phyloP scores from a whole-genome alignment of 2,797 vertebrate species.

The Poeciliopsis infans region DNA sequence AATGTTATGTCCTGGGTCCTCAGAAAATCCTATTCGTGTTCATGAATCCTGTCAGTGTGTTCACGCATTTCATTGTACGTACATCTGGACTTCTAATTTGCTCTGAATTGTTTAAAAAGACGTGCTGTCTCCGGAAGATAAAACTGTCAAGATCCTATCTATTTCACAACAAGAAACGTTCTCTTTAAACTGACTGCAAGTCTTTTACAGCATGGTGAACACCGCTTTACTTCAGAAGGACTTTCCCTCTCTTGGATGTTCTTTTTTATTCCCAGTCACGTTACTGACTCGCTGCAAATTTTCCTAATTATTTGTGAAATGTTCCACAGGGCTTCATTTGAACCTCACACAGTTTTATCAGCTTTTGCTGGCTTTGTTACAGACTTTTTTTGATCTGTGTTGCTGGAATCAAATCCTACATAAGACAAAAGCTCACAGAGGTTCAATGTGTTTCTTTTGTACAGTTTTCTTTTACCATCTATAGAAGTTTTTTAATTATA shows the following conservation, averaged over 20 bases:
- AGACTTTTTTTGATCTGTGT: background rate
- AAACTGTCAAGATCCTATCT: background rate
- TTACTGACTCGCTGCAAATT: background rate
- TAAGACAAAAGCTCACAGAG: background rate
- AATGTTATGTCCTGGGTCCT: background rate
- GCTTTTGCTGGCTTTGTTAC: background rate
- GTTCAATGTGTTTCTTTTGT: background rate
- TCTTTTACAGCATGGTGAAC: background rate
- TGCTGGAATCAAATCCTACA: background rate
- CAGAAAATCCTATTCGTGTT: background rate
- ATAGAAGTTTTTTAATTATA: background rate
- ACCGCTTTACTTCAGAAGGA: slow-evolving; percentile 1
- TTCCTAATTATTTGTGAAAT: slow-evolving; percentile 9
- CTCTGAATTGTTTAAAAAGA: background rate
- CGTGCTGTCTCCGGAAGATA: background rate
- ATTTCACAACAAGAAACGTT: background rate
- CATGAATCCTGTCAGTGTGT: background rate
- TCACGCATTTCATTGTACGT: background rate
- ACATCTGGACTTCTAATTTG: background rate
- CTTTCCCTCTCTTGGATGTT: slow-evolving; percentile 1
- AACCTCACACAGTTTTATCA: background rate
- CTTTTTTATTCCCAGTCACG: background rate
- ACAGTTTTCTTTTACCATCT: too few species aligned
- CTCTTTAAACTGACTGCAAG: background rate
- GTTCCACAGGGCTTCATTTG: background rate